phyloP scores from a whole-genome alignment of 37 sponge, comb jelly and placozoan species.

The Geodia barretti region DNA sequence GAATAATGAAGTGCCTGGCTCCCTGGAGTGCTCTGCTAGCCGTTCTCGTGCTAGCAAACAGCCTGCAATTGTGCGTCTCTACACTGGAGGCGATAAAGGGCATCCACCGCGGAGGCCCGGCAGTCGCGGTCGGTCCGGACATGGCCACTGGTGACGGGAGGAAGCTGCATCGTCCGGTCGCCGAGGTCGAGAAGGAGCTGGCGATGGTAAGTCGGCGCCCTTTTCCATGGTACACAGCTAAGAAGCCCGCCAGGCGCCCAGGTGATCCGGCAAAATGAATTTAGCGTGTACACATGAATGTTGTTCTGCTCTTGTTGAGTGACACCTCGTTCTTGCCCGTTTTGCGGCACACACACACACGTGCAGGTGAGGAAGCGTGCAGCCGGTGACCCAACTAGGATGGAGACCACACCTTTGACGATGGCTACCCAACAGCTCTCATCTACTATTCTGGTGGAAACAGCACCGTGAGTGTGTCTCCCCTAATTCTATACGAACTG shows the following conservation, averaged over 20 bases:
- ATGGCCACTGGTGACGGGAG: too few relatives aligned
- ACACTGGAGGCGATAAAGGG: neutral
- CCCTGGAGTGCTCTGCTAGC: neutral
- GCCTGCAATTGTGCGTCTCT: neutral
- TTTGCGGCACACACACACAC: too few relatives aligned
- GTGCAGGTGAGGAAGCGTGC: neutral
- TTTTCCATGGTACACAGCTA: too few relatives aligned
- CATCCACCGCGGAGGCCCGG: neutral
- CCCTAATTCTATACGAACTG: too few relatives aligned
- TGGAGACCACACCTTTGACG: constrained; percentile 13
- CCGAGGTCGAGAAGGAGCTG: too few relatives aligned
- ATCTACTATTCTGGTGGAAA: constrained; percentile 51
- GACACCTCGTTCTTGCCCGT: too few relatives aligned
- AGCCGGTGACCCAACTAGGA: constrained; percentile 1
- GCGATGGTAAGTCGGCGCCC: too few relatives aligned
- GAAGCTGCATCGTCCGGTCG: too few relatives aligned
- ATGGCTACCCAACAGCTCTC: constrained; percentile 6
- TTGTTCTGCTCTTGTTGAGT: neutral
- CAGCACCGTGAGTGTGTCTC: constrained; percentile 36
- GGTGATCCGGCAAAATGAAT: too few relatives aligned
- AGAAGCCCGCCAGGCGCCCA: too few relatives aligned
- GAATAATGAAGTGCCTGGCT: too few relatives aligned
- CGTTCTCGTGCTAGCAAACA: neutral
- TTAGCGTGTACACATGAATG: neutral
- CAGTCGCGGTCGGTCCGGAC: too few relatives aligned